A percentile compares a stretch with the other conserved stretches of the same genome.
phyloP scores from a whole-genome alignment of 2,113 vertebrate species.

The Zingel zingel region DNA sequence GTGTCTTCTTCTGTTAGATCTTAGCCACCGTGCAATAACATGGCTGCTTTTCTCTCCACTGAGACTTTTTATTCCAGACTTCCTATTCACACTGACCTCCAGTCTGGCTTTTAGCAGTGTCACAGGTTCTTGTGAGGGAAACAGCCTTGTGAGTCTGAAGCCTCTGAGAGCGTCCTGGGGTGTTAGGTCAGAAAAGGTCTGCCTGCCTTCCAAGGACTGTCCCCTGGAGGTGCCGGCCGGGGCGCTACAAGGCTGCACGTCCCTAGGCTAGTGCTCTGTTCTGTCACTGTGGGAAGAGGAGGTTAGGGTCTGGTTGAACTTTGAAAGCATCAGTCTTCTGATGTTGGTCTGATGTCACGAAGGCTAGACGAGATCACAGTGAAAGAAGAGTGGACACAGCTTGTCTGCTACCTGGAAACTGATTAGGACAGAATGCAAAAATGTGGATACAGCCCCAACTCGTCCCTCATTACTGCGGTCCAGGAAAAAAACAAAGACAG shows the following conservation, averaged over 20 bases:
- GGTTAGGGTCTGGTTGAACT: slow-evolving; percentile 34
- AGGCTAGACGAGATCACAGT: slow-evolving; percentile 22
- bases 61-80: slow-evolving; percentile 24
- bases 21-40: not conserved
- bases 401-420: slow-evolving; percentile 26
- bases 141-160: slow-evolving; percentile 30
- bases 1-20: not conserved
- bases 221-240: slow-evolving; percentile 45
- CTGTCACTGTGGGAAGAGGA: slow-evolving; percentile 40
- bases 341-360: slow-evolving; percentile 22
- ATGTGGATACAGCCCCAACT: not conserved
- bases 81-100: slow-evolving; percentile 40
- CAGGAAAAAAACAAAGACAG: slow-evolving; percentile 1
- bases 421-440: slow-evolving; percentile 23
- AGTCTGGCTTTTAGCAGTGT: slow-evolving; percentile 69
- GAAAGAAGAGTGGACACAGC: not conserved
- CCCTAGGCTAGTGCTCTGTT: slow-evolving; percentile 64
- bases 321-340: slow-evolving; percentile 49
- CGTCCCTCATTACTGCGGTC: not conserved
- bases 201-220: slow-evolving; percentile 54
- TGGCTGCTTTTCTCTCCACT: slow-evolving; percentile 17
- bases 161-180: slow-evolving; percentile 31
- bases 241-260: slow-evolving; percentile 47
- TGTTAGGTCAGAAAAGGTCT: slow-evolving; percentile 52
- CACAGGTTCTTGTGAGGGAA: slow-evolving; percentile 50